Evolutionary conservation across 2,113 vertebrate genomes (phyloP).

Genomic region (Syngnathoides biaculeatus): DNA sequence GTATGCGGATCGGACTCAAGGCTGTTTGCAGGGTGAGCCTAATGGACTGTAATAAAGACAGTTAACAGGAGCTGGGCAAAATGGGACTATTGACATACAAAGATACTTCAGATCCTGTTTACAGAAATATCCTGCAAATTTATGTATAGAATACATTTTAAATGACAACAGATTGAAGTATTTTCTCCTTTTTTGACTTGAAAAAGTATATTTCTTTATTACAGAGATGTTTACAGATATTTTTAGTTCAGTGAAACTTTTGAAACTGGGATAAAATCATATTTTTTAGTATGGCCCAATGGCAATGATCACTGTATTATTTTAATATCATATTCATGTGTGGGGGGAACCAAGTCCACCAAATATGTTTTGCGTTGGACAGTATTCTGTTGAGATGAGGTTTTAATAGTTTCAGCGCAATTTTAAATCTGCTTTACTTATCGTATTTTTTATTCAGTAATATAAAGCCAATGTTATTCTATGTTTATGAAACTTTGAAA

Average conservation of each 20-base stretch:
- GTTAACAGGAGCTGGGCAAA: conserved; percentile 47
- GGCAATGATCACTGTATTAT: conserved; percentile 98
- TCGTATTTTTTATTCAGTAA: conserved; percentile 99
- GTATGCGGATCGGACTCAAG: conserved; percentile 57
- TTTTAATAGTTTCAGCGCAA: conserved; percentile 93
- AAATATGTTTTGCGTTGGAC: conserved; percentile 86
- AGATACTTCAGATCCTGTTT: conserved; percentile 85
- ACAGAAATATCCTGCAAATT: conserved; percentile 82
- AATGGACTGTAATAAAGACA: conserved; percentile 64
- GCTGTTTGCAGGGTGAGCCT: conserved; percentile 72
- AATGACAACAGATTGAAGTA: conserved; percentile 98
- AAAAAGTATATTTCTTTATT: conserved; percentile 99
- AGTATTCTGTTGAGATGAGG: conserved; percentile 97
- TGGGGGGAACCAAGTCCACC: conserved; percentile 79
- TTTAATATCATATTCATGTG: conserved; percentile 91
- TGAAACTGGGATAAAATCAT: conserved; percentile 96
- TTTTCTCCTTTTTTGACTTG: conserved; percentile 99
- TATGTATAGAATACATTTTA: conserved; percentile 79
- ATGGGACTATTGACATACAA: conserved; percentile 57
- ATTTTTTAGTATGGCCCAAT: conserved; percentile 93
- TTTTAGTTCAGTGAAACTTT: conserved; percentile 99
- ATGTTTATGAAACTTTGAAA: conserved; percentile 83
- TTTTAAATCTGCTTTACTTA: conserved; percentile 93
- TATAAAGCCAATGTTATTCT: conserved; percentile 99
- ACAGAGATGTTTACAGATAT: conserved; percentile 99